These are phyloP conservation scores for Nebria salina DNA, from an alignment of 2,888 invertebrate species.

Conservation along the genomic window DNA sequence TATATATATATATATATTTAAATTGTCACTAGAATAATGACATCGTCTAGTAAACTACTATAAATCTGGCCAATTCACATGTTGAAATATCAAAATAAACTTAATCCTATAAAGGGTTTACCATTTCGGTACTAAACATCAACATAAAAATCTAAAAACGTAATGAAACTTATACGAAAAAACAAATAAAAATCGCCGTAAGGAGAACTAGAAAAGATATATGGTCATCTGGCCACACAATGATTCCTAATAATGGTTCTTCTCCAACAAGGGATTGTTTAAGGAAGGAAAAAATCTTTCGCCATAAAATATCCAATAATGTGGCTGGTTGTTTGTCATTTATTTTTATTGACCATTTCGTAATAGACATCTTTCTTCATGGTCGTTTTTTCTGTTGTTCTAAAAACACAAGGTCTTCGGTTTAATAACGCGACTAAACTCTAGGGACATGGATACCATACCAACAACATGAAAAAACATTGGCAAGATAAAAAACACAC, in stretches of 20 bases:
- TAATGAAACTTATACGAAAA: background rate
- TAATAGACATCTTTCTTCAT: slow-evolving; percentile 29
- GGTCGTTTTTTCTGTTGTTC: background rate
- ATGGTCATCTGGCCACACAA: background rate
- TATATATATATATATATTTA: too few species aligned
- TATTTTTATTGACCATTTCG: slow-evolving; percentile 42
- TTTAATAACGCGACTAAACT: slow-evolving; percentile 42
- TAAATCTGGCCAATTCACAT: too few species aligned
- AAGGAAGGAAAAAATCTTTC: background rate
- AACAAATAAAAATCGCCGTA: background rate
- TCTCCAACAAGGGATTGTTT: background rate
- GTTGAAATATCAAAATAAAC: background rate
- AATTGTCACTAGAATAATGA: too few species aligned
- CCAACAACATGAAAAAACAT: slow-evolving; percentile 10
- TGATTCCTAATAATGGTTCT: background rate
- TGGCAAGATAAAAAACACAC: slow-evolving; percentile 8
- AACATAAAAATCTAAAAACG: background rate
- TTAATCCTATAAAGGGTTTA: background rate
- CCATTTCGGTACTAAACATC: background rate
- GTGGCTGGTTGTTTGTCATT: slow-evolving; percentile 35
- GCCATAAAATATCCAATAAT: slow-evolving; percentile 2
- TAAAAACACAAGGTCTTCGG: slow-evolving; percentile 23
- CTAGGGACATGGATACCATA: slow-evolving; percentile 13
- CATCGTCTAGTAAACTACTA: too few species aligned
- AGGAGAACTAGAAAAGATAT: background rate